Evolutionary conservation across 1,140 invertebrate genomes (phyloP).

Genomic region (Platyura marginata): DNA sequence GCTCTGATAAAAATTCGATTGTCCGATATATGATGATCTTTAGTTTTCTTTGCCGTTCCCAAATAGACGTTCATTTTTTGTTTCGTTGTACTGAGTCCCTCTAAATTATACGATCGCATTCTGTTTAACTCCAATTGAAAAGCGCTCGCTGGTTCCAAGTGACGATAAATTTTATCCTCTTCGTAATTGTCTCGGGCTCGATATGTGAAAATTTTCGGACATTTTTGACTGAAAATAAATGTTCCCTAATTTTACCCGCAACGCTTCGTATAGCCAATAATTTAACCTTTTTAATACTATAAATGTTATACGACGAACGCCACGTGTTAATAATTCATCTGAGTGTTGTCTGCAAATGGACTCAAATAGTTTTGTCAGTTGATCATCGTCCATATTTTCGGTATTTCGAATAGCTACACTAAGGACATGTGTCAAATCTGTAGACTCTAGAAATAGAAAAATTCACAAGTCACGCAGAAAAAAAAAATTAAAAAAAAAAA

Average conservation of each 20-base stretch:
- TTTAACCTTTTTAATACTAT: conserved; percentile 57
- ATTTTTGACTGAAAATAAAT: conserved; percentile 40
- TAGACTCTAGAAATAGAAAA: too few species aligned
- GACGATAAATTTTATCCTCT: conserved; percentile 93
- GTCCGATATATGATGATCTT: conserved; percentile 80
- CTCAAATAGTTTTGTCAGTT: conserved; percentile 56
- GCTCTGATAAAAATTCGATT: conserved; percentile 94
- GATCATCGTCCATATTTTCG: conserved; percentile 58
- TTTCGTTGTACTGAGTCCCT: conserved; percentile 89
- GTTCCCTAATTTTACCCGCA: not conserved
- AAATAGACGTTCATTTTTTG: conserved; percentile 97
- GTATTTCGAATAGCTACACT: conserved; percentile 73
- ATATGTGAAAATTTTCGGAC: conserved; percentile 87
- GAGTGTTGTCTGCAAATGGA: conserved; percentile 63
- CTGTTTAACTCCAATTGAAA: conserved; percentile 95
- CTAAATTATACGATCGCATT: conserved; percentile 87
- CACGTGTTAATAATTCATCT: conserved; percentile 54
- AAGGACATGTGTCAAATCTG: conserved; percentile 83
- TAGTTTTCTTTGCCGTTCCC: conserved; percentile 86
- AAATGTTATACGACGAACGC: conserved; percentile 82
- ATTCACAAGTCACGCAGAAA: too few species aligned
- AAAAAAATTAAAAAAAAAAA: too few species aligned
- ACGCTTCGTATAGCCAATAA: not conserved
- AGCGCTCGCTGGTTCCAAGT: conserved; percentile 90
- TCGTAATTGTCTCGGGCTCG: conserved; percentile 73